Base-by-base conservation (phyloP, 2,888 invertebrate genomes). In the Acleris emargana region DNA sequence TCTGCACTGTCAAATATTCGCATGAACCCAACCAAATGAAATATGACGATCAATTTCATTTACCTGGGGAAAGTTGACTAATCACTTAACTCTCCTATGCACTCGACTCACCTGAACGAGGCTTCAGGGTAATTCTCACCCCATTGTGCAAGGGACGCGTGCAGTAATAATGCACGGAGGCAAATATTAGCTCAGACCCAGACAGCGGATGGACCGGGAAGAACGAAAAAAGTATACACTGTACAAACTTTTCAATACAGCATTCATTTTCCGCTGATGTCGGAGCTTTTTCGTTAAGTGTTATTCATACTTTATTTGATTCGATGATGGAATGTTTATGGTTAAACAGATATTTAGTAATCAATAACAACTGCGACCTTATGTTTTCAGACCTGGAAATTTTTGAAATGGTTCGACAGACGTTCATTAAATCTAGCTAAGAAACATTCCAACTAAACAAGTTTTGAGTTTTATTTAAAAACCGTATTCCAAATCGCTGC, bases 151-250 rank as follows among this genome's bases (percentile, higher is more conserved):
- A 71, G 79, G 79, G 75, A 72, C 77, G 78, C 76, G 69, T 73
- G 78, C 83, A 83, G 88, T 85, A 90, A 90, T 91, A 91, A 91
- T 89, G 90, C 82, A 84, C 86, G 76, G 74, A 78, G 72, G 86
- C 80, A 91, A 92, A 91, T 91, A 92, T 91, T 92, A 87, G 87
- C 87, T 74, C 85, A 84, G 84, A 81, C 77, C 76, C 87, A 89
- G 88, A 86, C 86, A 80, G 81, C 70, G 73, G 73, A 75, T 75
- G 75, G 76, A 77, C 77, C 68, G 74, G 73, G 72, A 77, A 77
- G 81, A 80, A 83, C 75, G 75, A 84, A 87, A 85, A 76, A 80
- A 77, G 80, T 83, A 71, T 58, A 59, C 68, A 74, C 73, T 71
- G 72, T 74, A 73, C 73, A 71, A 67, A 72, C 72, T 64, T 61